These are phyloP conservation scores for Ciconia boyciana DNA, from an alignment of 2,113 vertebrate species.

Conservation along the genomic window DNA sequence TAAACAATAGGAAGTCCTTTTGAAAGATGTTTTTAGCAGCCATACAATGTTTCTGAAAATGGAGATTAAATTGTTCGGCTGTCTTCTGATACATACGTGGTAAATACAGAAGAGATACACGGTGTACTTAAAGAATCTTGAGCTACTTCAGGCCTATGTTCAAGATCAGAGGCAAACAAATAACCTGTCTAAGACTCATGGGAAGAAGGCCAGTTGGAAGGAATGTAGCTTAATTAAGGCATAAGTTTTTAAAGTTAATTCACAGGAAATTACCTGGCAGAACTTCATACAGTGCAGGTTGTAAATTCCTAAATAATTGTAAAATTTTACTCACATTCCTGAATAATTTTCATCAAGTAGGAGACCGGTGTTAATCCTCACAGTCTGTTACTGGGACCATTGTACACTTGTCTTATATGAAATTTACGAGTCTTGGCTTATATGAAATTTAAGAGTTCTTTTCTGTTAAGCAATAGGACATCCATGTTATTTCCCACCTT, in stretches of 20 bases:
- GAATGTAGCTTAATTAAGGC: neutral
- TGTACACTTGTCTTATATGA: neutral
- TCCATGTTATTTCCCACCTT: neutral
- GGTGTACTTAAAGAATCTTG: neutral
- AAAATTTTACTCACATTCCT: neutral
- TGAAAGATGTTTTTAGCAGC: neutral
- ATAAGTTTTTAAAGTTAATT: neutral
- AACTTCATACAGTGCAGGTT: neutral
- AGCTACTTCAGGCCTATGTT: neutral
- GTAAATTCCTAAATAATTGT: neutral
- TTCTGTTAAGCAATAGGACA: neutral
- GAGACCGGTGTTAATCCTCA: neutral
- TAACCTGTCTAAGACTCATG: neutral
- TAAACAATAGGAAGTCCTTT: neutral
- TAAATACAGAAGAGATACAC: neutral
- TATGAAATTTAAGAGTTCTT: neutral
- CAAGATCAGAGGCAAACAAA: neutral
- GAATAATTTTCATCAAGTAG: neutral
- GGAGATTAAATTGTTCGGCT: neutral
- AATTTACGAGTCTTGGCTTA: neutral
- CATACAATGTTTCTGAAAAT: neutral
- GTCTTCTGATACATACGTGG: neutral
- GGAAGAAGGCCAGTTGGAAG: neutral
- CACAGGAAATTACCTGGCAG: neutral
- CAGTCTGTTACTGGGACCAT: neutral